These are phyloP conservation scores for Diplodus puntazzo DNA, from an alignment of 2,797 vertebrate genomes.

Conservation along the genomic window DNA sequence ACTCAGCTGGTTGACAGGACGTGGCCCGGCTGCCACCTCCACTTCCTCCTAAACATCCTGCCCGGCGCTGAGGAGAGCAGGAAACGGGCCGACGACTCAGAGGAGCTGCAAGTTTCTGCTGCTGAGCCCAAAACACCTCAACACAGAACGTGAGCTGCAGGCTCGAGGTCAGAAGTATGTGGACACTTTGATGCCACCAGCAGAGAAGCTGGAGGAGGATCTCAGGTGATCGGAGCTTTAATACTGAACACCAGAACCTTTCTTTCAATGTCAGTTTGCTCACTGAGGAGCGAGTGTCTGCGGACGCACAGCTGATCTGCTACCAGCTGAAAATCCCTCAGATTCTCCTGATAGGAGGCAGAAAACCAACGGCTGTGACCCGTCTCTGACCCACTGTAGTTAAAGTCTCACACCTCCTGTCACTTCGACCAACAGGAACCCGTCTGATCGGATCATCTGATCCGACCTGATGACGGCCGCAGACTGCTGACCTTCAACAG, in stretches of 20 bases:
- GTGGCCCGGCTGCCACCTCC: constrained; percentile 55
- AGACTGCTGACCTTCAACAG: constrained; percentile 1
- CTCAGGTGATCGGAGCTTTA: too few species aligned
- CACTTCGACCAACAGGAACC: background rate
- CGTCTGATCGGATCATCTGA: background rate
- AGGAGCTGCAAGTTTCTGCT: background rate
- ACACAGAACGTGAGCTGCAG: background rate
- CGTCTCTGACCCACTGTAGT: background rate
- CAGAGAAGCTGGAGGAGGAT: too few species aligned
- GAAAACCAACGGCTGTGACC: background rate
- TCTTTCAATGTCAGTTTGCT: too few species aligned
- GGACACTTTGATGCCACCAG: too few species aligned
- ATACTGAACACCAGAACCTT: too few species aligned
- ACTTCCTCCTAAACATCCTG: constrained; percentile 73
- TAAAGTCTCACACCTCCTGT: background rate
- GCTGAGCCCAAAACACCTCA: background rate
- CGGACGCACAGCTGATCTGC: too few species aligned
- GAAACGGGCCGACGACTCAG: constrained; percentile 23
- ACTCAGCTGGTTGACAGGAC: constrained; percentile 47
- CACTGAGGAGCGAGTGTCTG: too few species aligned
- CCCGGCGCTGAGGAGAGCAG: constrained; percentile 2
- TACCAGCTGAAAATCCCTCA: too few species aligned
- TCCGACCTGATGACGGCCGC: background rate
- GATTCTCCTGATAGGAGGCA: background rate
- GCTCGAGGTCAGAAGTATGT: background rate